Conservation (phyloP, 2,888 invertebrate species). For the Xanthorhoe designata region DNA sequence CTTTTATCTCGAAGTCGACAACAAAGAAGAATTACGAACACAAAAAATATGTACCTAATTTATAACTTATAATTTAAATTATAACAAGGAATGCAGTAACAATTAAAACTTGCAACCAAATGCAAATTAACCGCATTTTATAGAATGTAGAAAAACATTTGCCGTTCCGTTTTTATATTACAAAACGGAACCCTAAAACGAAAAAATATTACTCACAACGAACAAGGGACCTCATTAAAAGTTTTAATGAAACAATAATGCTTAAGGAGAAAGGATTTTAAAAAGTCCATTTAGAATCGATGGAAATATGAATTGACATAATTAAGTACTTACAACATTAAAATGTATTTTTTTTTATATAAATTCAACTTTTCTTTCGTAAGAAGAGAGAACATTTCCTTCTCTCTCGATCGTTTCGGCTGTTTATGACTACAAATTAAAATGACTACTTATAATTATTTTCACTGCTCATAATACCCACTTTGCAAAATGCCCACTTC, state of each 20-base stretch:
- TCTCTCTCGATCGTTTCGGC: too few species aligned
- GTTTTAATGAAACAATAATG: constrained; percentile 50
- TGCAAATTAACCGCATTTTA: neutral
- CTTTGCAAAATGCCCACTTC: too few species aligned
- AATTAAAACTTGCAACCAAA: neutral
- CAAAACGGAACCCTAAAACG: constrained; percentile 32
- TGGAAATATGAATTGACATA: neutral
- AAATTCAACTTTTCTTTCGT: too few species aligned
- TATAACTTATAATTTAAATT: neutral
- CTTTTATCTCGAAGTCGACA: too few species aligned
- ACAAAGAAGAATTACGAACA: too few species aligned
- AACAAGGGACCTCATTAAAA: constrained; percentile 50
- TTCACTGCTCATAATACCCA: too few species aligned
- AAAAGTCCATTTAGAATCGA: constrained; percentile 10
- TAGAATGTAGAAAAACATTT: neutral
- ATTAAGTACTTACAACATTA: too few species aligned
- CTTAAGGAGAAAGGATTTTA: constrained; percentile 19
- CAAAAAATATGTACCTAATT: too few species aligned
- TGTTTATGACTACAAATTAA: too few species aligned
- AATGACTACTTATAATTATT: too few species aligned
- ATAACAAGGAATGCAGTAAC: neutral
- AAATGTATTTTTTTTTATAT: too few species aligned
- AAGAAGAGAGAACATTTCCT: too few species aligned
- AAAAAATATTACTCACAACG: constrained; percentile 37
- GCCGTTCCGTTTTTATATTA: constrained; percentile 7